Conservation (phyloP, 1,140 invertebrate genomes). For the Euwallacea similis region DNA sequence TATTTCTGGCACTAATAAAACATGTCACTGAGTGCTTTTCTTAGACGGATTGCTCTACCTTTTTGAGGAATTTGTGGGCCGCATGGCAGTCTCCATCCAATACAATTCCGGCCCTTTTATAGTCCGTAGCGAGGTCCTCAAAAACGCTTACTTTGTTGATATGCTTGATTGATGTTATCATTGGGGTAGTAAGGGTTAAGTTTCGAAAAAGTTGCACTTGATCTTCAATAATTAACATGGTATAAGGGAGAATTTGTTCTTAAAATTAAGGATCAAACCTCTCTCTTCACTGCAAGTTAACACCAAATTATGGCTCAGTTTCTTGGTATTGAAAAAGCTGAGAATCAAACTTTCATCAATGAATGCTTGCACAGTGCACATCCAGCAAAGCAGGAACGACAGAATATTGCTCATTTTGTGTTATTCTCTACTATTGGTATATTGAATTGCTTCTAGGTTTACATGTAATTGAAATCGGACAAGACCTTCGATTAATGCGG, state of each 20-base stretch:
- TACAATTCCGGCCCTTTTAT: constrained; percentile 25
- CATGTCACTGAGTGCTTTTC: neutral
- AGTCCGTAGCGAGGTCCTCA: constrained; percentile 6
- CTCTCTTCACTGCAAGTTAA: constrained; percentile 11
- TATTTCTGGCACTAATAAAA: constrained; percentile 39
- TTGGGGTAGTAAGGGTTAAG: too few relatives aligned
- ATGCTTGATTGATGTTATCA: neutral
- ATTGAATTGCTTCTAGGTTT: too few relatives aligned
- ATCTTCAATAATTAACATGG: too few relatives aligned
- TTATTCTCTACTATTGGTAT: too few relatives aligned
- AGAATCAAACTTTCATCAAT: constrained; percentile 8
- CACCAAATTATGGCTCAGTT: constrained; percentile 13
- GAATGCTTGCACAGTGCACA: neutral
- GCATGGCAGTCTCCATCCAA: constrained; percentile 26
- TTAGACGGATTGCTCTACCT: neutral
- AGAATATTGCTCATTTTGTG: too few relatives aligned
- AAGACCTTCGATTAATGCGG: too few relatives aligned
- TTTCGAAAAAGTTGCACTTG: too few relatives aligned
- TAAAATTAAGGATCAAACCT: neutral
- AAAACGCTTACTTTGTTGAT: constrained; percentile 19
- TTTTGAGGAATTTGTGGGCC: constrained; percentile 10
- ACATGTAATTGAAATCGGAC: too few relatives aligned
- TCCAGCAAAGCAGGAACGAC: too few relatives aligned
- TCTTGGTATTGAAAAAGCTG: constrained; percentile 16
- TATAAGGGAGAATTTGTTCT: too few relatives aligned